phyloP scores from a whole-genome alignment of 2,888 invertebrate genomes.

The Prosapia bicincta region DNA sequence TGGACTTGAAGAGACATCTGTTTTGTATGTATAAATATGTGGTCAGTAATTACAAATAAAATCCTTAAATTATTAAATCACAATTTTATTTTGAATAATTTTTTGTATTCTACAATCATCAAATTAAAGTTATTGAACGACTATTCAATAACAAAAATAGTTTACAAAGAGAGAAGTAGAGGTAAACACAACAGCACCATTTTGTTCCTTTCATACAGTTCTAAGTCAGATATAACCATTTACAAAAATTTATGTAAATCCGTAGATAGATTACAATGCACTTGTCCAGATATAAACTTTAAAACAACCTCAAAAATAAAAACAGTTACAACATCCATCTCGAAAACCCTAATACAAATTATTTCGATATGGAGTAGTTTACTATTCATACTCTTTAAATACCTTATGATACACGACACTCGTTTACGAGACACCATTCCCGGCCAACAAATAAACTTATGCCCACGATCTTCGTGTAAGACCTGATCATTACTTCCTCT shows the following conservation, averaged over 20 bases:
- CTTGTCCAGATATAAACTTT: constrained; percentile 17
- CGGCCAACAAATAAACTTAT: too few relatives aligned
- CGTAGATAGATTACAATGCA: constrained; percentile 14
- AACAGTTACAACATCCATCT: too few relatives aligned
- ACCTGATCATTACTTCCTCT: too few relatives aligned
- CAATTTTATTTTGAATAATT: not conserved
- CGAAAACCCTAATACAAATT: too few relatives aligned
- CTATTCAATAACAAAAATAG: not conserved
- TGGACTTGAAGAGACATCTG: constrained; percentile 10
- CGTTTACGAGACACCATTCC: too few relatives aligned
- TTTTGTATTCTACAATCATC: not conserved
- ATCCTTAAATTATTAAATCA: not conserved
- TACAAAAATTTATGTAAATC: constrained; percentile 7
- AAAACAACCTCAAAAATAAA: constrained; percentile 29
- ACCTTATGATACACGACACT: too few relatives aligned
- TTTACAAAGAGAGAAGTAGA: not conserved
- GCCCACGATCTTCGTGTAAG: too few relatives aligned
- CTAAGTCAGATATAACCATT: constrained; percentile 30
- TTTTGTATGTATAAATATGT: constrained; percentile 2
- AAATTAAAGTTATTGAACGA: not conserved
- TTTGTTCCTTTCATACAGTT: constrained; percentile 32
- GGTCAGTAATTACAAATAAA: not conserved
- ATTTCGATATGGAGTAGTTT: too few relatives aligned
- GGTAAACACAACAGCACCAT: not conserved
- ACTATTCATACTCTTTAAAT: too few relatives aligned